Evolutionary conservation across 2,797 vertebrate genomes (phyloP), one percentile per base, ranked within the genome.

Genomic region (Pelodytes ibericus): DNA sequence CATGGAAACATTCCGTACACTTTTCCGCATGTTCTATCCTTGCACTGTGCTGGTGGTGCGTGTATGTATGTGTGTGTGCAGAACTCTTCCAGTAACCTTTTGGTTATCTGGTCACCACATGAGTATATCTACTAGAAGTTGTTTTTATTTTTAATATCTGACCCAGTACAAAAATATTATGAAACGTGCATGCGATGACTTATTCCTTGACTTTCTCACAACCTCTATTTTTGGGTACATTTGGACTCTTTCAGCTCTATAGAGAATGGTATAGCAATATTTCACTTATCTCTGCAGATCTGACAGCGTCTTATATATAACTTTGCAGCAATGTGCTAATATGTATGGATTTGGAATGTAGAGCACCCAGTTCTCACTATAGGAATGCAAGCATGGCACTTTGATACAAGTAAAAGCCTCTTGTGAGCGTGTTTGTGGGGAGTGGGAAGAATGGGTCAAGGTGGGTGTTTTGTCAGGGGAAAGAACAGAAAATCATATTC

Each of bases 11-110:
- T 15, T 0, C 18, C 0, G 22, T 51, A 16, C 53, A 44, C 49
- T 56, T 71, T 69, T 57, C 33, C 31, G 15, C 69, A 72, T 66
- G 61, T 39, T 72, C 11, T 71, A 71, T 53, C 39, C 29, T 71
- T 70, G 31, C 68, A 77, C 68, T 78, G 75, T 29, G 68, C 68
- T 71, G 66, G 75, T 78, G 36, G 57, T 66, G 61, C 71, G 64
- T 51, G 53, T 67, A 39, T 76, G 30, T 75, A 27, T 68, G 57
- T 65, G 61, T 15, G 49, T 51, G 41, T 47, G 25, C 4, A 27
- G 5, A 27, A 3, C 25, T 26, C 7, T 58, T 58, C 26, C 22
- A 58, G 25, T 26, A 24, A 5, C 3, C 51, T 5, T 6, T 11
- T 13, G 15, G 58, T 59, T 36, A 1, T 18, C 58, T 62, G 41